phyloP scores from a whole-genome alignment of 64 coral and sea anemone species.

The Montipora cactus region DNA sequence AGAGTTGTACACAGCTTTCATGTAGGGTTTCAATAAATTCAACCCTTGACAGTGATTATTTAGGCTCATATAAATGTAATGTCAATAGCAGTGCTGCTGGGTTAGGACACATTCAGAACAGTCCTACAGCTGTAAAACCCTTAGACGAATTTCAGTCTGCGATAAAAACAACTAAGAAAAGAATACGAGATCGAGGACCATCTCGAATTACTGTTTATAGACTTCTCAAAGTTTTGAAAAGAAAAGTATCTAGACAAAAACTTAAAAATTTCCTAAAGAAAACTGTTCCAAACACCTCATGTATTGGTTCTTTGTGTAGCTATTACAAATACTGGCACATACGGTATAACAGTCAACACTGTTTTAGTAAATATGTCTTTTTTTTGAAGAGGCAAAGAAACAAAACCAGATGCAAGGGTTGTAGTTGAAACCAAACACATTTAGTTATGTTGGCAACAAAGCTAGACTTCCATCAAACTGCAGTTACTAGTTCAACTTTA shows the following conservation, averaged over 20 bases:
- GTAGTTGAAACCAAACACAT: too few relatives aligned
- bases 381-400: conserved; percentile 13
- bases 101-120: too few relatives aligned
- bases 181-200: conserved; percentile 5
- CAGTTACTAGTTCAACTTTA: too few relatives aligned
- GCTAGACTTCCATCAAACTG: too few relatives aligned
- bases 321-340: conserved; percentile 31
- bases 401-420: too few relatives aligned
- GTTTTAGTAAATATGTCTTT: conserved; percentile 47
- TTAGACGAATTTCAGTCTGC: background rate
- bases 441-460: too few relatives aligned
- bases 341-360: conserved; percentile 27
- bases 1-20: too few relatives aligned
- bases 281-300: conserved; percentile 55
- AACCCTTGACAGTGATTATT: too few relatives aligned
- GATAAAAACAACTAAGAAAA: background rate
- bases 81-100: too few relatives aligned
- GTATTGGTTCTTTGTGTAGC: conserved; percentile 46
- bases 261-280: background rate
- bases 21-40: too few relatives aligned
- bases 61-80: too few relatives aligned
- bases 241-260: background rate
- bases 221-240: conserved; percentile 25
- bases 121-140: background rate
- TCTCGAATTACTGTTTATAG: conserved; percentile 25